Base-by-base conservation (phyloP, 2,113 vertebrate genomes). In the Patagioenas fasciata region DNA sequence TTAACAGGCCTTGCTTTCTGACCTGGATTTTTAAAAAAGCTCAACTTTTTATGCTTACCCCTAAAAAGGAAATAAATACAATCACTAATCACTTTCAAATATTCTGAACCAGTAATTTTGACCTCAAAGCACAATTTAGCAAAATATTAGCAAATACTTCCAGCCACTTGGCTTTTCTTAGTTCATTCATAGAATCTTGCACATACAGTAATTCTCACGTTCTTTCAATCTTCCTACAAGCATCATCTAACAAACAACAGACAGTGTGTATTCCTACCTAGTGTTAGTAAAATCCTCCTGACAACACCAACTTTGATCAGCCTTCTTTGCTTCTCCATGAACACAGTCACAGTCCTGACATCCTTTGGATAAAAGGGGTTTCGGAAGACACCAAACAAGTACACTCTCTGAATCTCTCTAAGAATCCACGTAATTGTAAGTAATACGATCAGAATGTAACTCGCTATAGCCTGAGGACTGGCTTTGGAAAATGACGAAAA, bases 361-460 rank as follows among this genome's bases (percentile, higher is more conserved):
- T 99, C 98, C 98, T 99, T 99, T 66, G 99, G 99, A 94, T 99
- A 99, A 92, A 99, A 97, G 73, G 99, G 99, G 96, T 99, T 99
- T 96, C 98, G 97, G 95, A 99, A 97, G 95, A 99, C 96, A 89
- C 99, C 99, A 96, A 99, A 98, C 73, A 99, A 97, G 96, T 98
- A 99, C 20, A 99, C 98, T 65, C 98, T 98, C 95, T 99, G 99
- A 97, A 99, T 97, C 97, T 99, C 99, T 98, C 98, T 97, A 85
- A 99, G 98, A 93, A 98, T 95, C 98, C 98, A 99, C 64, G 97
- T 97, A 69, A 98, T 87, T 86, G 96, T 79, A 93, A 99, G 98
- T n/a, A 99, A 97, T 28, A 96, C 12, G 34, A 99, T 98, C 93
- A 99, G 98, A 88, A 99, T 64, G 96, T 98, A 99, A 96, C 99